Conservation (phyloP, 2,797 vertebrate species). For the Emys orbicularis region DNA sequence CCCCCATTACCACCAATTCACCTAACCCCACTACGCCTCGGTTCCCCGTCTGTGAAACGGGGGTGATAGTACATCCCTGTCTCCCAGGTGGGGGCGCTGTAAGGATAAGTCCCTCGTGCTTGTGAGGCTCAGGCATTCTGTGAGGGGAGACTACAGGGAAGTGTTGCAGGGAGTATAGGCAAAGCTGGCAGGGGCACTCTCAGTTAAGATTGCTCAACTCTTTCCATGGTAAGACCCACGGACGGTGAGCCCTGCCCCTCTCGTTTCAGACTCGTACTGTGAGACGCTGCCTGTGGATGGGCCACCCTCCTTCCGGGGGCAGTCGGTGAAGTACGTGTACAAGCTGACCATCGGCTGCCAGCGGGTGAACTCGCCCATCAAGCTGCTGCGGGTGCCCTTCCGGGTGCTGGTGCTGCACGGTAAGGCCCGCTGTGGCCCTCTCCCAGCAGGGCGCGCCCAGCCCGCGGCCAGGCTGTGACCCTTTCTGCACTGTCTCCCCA, state of each 20-base stretch:
- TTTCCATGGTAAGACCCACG: too few species aligned
- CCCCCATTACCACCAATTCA: too few species aligned
- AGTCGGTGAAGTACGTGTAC: conserved; percentile 97
- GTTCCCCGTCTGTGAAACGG: too few species aligned
- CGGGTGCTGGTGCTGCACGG: conserved; percentile 95
- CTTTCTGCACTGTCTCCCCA: conserved; percentile 23
- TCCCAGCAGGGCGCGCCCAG: rapidly evolving
- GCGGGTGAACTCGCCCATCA: conserved; percentile 98
- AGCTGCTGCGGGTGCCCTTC: conserved; percentile 96
- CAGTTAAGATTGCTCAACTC: too few species aligned
- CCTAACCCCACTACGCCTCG: too few species aligned
- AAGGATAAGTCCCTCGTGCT: too few species aligned
- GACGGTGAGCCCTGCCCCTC: not conserved
- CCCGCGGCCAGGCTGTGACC: rapidly evolving
- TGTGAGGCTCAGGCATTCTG: too few species aligned
- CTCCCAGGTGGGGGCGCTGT: too few species aligned
- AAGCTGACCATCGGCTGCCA: conserved; percentile 98
- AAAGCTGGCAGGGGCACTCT: too few species aligned
- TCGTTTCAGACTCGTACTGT: conserved; percentile 91
- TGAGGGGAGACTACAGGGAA: too few species aligned
- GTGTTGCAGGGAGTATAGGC: too few species aligned
- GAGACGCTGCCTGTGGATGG: conserved; percentile 92
- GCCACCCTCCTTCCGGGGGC: conserved; percentile 96
- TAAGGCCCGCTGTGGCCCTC: conserved; percentile 49
- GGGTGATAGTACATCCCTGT: too few species aligned